Evolutionary conservation across 2,888 invertebrate species (phyloP), one percentile per base, ranked within the genome.

Genomic region (Idaea biselata): DNA sequence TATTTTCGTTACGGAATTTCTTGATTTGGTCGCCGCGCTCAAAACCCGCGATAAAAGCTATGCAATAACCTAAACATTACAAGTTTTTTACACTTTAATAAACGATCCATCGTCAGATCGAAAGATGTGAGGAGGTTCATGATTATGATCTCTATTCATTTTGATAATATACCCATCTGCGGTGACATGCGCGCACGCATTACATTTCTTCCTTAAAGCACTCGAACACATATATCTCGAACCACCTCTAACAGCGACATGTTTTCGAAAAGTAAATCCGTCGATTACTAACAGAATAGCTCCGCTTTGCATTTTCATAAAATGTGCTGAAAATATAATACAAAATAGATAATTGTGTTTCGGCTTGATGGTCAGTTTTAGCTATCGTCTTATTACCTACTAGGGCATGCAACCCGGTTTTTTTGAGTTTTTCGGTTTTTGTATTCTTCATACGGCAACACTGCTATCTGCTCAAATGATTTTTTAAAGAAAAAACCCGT

Each of bases 151-250:
- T 11, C 44, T 7, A 44, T 14, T 14, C 3, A 44, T 14, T 44
- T 44, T 44, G 2, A 11, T 44, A 44, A 44, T 44, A 44, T 8
- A 11, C 11, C 44, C 44, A 14, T 44, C 11, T 8, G 44, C 14
- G 44, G 3, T 44, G 6, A 44, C 11, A 11, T 44, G 44, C 6
- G 44, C 44, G 44, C 8, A 44, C 11, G 66, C 55, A 17, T 33
- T 56, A 32, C 69, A 69, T 6, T 58, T 62, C 16, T 54, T 64
- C 3, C 64, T 61, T 1, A 62, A 32, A 17, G 64, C 67, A 1
- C 63, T 66, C 7, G 59, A 53, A 58, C 65, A 66, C 0, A 31
- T 53, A 14, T 60, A 66, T 2, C 63, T 55, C n/a, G 33, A 56
- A 0, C 61, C 65, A 0, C 60, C 61, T 18, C 11, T 59, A 44